phyloP scores from a whole-genome alignment of 1,140 invertebrate species.

The Coenobita brevimanus region DNA sequence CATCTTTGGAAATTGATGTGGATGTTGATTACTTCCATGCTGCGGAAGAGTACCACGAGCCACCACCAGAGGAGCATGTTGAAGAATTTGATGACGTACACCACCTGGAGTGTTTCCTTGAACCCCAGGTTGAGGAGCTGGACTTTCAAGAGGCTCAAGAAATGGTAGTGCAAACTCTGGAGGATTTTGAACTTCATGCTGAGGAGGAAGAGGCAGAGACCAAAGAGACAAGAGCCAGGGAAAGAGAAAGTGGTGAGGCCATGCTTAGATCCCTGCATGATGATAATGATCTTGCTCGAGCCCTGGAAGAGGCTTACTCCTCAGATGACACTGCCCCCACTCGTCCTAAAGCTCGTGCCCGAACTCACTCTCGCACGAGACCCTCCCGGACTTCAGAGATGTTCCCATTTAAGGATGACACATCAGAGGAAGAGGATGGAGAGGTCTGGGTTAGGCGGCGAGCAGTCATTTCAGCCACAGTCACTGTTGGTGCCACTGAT shows the following conservation, averaged over 20 bases:
- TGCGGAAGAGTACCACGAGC: conserved; percentile 55
- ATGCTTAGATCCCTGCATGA: conserved; percentile 53
- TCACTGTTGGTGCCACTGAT: conserved; percentile 3
- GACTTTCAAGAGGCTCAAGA: conserved; percentile 50
- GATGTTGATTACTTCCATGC: conserved; percentile 58
- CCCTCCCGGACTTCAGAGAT: conserved; percentile 47
- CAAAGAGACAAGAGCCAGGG: not conserved
- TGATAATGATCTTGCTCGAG: conserved; percentile 59
- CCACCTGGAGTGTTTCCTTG: conserved; percentile 20
- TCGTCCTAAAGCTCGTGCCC: conserved; percentile 8
- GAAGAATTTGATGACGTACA: conserved; percentile 10
- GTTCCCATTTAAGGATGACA: conserved; percentile 59
- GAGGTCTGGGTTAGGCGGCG: conserved; percentile 9
- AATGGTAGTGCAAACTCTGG: conserved; percentile 37
- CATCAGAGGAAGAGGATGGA: conserved; percentile 51
- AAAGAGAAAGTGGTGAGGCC: not conserved
- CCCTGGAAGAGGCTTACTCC: conserved; percentile 58
- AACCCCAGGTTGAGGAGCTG: conserved; percentile 46
- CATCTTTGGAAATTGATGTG: conserved; percentile 44
- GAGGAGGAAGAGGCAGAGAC: conserved; percentile 24
- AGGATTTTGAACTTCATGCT: conserved; percentile 50
- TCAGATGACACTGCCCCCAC: conserved; percentile 44
- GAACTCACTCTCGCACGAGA: conserved; percentile 45
- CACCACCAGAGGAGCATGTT: conserved; percentile 10
- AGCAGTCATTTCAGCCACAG: conserved; percentile 23